A percentile compares a stretch with the other conserved stretches of the same genome.
These are phyloP conservation scores for Meda fulgida DNA, from an alignment of 2,797 vertebrate genomes.

Conservation along the genomic window DNA sequence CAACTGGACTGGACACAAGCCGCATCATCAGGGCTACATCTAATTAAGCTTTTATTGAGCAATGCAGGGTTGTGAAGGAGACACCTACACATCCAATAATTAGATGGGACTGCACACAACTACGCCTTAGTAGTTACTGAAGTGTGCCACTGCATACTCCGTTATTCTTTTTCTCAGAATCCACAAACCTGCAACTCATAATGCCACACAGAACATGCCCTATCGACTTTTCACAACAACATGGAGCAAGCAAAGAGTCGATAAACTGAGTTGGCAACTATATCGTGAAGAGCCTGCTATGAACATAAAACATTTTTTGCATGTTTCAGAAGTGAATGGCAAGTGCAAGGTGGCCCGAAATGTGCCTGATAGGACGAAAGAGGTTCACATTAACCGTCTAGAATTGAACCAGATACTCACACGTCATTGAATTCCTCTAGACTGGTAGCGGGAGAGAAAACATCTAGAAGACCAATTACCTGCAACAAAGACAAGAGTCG, in stretches of 20 bases:
- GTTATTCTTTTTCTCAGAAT: conserved; percentile 1
- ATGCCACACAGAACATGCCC: not conserved
- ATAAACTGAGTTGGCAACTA: not conserved
- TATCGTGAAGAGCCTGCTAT: not conserved
- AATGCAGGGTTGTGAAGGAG: conserved; percentile 8
- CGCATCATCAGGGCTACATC: not conserved
- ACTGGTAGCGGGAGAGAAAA: conserved; percentile 90
- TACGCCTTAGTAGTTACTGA: conserved; percentile 11
- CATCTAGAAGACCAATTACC: conserved; percentile 97
- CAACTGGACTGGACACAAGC: not conserved
- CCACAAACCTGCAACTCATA: not conserved
- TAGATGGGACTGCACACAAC: not conserved
- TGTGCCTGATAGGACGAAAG: not conserved
- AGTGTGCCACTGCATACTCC: conserved; percentile 8
- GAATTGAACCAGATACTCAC: conserved; percentile 79
- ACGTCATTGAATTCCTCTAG: conserved; percentile 96
- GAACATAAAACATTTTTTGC: not conserved
- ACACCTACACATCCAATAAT: not conserved
- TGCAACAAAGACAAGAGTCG: conserved; percentile 65
- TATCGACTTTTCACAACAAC: not conserved
- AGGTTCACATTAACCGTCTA: not conserved
- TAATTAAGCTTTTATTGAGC: conserved; percentile 14
- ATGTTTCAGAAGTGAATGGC: not conserved
- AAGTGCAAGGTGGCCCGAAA: not conserved
- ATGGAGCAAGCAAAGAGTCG: not conserved